These are phyloP conservation scores for Craseonycteris thonglongyai DNA, from an alignment of 2,113 vertebrate species.

Conservation along the genomic window DNA sequence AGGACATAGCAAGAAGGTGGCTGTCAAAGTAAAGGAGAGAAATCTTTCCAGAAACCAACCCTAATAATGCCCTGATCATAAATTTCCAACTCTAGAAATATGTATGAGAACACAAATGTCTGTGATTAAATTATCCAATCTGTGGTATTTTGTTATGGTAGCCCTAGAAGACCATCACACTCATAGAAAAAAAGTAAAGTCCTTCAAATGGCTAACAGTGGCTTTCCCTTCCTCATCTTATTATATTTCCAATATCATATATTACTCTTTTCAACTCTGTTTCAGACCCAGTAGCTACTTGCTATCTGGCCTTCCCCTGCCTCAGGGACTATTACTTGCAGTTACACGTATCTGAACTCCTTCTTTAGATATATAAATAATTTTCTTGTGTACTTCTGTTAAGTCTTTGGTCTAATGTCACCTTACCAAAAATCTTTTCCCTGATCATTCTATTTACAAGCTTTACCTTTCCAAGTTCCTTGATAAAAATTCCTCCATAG, in stretches of 20 bases:
- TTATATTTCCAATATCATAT: neutral
- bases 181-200: neutral
- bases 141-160: neutral
- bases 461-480: neutral
- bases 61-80: neutral
- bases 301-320: neutral
- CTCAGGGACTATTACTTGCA: neutral
- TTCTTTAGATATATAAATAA: neutral
- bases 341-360: neutral
- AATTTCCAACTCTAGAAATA: neutral
- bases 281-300: neutral
- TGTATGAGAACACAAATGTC: neutral
- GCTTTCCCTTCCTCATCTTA: neutral
- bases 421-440: neutral
- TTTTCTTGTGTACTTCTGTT: too few species aligned
- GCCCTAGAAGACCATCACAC: neutral
- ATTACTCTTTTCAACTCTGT: neutral
- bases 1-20: neutral
- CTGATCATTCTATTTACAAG: neutral
- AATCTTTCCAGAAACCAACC: neutral
- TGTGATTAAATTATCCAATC: neutral
- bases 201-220: rapidly evolving
- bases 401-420: neutral
- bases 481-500: neutral
- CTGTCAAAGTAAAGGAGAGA: neutral